phyloP scores from a whole-genome alignment of 2,797 vertebrate species.

The Distichodus sexfasciatus region DNA sequence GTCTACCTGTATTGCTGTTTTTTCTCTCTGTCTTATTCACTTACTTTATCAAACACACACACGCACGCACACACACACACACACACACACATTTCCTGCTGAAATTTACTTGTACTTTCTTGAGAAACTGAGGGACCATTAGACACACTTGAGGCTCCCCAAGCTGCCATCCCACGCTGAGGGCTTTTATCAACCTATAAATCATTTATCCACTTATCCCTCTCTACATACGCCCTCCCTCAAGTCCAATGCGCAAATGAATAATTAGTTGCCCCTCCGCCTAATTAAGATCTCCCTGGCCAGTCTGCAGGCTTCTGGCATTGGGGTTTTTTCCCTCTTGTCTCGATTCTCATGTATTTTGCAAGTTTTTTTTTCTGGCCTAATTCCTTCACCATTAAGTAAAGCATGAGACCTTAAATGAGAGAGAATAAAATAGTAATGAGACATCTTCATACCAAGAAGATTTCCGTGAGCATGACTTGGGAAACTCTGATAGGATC shows the following conservation, averaged over 20 bases:
- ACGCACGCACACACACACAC: too few species aligned
- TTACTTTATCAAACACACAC: too few species aligned
- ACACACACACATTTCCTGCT: too few species aligned
- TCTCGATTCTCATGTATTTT: constrained; percentile 9
- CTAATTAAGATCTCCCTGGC: constrained; percentile 63
- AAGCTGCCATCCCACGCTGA: constrained; percentile 9
- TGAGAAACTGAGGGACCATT: too few species aligned
- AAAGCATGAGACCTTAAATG: constrained; percentile 13
- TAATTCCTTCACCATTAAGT: constrained; percentile 37
- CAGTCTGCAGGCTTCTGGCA: constrained; percentile 26
- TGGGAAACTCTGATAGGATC: neutral
- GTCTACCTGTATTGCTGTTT: too few species aligned
- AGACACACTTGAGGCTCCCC: too few species aligned
- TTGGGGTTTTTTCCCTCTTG: constrained; percentile 38
- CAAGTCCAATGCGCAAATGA: constrained; percentile 52
- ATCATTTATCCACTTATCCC: constrained; percentile 34
- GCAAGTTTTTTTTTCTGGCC: constrained; percentile 27
- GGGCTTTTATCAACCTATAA: constrained; percentile 28
- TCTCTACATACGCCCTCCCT: constrained; percentile 8
- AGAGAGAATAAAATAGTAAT: constrained; percentile 21
- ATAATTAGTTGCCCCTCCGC: constrained; percentile 61
- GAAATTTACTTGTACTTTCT: too few species aligned
- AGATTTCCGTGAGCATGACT: constrained; percentile 7
- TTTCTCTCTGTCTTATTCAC: too few species aligned
- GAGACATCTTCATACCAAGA: constrained; percentile 21